Evolutionary conservation across 1,140 invertebrate genomes (phyloP).

Genomic region (Whitmania pigra): DNA sequence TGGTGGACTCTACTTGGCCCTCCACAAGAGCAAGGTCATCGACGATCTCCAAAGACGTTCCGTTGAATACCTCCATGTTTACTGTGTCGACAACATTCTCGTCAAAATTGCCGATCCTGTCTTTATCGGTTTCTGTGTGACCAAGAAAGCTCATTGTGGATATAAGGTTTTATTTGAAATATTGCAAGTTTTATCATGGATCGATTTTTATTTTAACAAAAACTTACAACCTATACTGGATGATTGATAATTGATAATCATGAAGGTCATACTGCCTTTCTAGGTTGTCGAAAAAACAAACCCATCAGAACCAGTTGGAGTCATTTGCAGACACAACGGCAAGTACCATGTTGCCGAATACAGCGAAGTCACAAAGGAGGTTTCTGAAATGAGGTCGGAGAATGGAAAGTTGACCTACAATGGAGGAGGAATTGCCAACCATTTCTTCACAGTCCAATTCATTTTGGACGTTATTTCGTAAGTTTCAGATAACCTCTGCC

Average conservation of each 20-base stretch:
- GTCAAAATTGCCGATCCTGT: constrained; percentile 94
- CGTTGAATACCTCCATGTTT: constrained; percentile 81
- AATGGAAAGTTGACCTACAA: constrained; percentile 75
- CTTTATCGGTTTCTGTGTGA: constrained; percentile 87
- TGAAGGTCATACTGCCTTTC: no score
- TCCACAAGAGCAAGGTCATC: constrained; percentile 56
- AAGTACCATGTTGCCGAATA: constrained; percentile 85
- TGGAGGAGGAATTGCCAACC: constrained; percentile 95
- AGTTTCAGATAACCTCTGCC: neutral
- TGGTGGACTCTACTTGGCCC: constrained; percentile 82
- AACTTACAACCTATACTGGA: no score
- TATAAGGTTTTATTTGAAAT: constrained; percentile 56
- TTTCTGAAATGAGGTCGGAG: constrained; percentile 62
- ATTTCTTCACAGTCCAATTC: constrained; percentile 84
- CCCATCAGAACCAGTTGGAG: constrained; percentile 83
- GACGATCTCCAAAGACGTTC: constrained; percentile 67
- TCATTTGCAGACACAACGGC: constrained; percentile 77
- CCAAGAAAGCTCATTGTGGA: constrained; percentile 76
- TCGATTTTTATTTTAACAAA: neutral
- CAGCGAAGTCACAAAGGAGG: constrained; percentile 78
- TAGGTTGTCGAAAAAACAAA: constrained; percentile 76
- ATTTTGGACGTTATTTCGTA: constrained; percentile 47
- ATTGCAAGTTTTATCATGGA: neutral
- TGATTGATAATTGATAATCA: no score
- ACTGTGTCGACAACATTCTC: constrained; percentile 97